A percentile compares a stretch with the other conserved stretches of the same genome.
Conservation (phyloP, 2,797 vertebrate species). For the Champsocephalus esox region DNA sequence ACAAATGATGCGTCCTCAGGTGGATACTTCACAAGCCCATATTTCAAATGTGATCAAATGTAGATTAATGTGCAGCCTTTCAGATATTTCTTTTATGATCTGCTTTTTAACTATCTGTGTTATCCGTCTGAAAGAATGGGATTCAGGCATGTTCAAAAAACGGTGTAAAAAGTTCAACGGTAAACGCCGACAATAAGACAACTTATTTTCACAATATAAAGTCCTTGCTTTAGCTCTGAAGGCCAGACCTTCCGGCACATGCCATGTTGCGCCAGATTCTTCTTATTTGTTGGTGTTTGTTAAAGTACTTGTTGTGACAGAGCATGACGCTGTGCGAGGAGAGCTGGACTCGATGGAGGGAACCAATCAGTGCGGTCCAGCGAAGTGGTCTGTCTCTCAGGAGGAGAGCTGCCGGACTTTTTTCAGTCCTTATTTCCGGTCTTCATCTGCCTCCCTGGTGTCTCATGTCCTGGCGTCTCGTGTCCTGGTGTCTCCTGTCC, state of each 20-base stretch:
- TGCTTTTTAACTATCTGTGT: background rate
- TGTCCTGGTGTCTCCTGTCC: too few relatives aligned
- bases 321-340: slow-evolving; percentile 8
- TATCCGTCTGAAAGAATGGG: background rate
- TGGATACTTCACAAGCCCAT: too few relatives aligned
- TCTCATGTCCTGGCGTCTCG: too few relatives aligned
- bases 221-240: background rate
- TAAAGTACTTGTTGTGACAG: background rate
- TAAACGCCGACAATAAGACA: too few relatives aligned
- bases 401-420: background rate
- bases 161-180: too few relatives aligned
- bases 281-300: background rate
- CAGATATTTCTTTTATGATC: too few relatives aligned
- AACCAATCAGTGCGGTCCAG: slow-evolving; percentile 7
- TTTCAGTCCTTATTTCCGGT: background rate
- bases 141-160: too few relatives aligned
- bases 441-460: background rate
- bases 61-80: too few relatives aligned
- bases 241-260: background rate
- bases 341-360: background rate
- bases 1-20: too few relatives aligned
- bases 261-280: background rate
- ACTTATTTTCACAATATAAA: too few relatives aligned
- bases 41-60: too few relatives aligned
- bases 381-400: slow-evolving; percentile 11